Percentiles rank a stretch among this genome's conserved stretches.
These are phyloP conservation scores for Cynopterus brachyotis DNA, from an alignment of 2,113 vertebrate species.

Conservation along the genomic window DNA sequence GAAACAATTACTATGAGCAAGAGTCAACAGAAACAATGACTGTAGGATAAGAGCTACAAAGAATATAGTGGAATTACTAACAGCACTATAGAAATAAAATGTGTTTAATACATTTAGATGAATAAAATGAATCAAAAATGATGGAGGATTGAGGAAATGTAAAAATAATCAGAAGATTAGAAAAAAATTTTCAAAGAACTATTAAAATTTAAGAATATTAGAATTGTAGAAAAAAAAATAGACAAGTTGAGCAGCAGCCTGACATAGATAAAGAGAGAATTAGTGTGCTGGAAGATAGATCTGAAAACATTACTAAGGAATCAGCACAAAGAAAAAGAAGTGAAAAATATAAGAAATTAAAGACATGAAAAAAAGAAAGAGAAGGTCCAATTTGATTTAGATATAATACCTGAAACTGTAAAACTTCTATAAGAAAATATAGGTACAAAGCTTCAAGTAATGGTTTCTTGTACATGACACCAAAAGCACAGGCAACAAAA, in stretches of 20 bases:
- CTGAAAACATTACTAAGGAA: background rate
- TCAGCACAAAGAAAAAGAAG: background rate
- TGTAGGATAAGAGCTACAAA: background rate
- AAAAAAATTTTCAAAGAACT: background rate
- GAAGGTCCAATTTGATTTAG: background rate
- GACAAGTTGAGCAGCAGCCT: background rate
- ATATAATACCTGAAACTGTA: background rate
- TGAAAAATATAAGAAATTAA: background rate
- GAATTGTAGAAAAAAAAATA: background rate
- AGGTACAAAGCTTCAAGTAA: background rate
- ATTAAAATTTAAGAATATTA: background rate
- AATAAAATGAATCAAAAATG: background rate
- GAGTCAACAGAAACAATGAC: background rate
- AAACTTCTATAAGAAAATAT: background rate
- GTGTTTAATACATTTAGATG: background rate
- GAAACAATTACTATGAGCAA: background rate
- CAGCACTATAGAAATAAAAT: background rate
- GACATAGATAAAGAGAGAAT: background rate
- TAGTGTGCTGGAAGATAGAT: background rate
- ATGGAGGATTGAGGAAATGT: background rate
- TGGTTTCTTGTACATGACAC: background rate
- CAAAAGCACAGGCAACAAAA: background rate
- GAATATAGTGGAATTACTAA: background rate
- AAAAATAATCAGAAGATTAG: background rate
- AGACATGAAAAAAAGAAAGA: background rate